Conservation (phyloP, 2,113 vertebrate species). For the Pterophyllum scalare region DNA sequence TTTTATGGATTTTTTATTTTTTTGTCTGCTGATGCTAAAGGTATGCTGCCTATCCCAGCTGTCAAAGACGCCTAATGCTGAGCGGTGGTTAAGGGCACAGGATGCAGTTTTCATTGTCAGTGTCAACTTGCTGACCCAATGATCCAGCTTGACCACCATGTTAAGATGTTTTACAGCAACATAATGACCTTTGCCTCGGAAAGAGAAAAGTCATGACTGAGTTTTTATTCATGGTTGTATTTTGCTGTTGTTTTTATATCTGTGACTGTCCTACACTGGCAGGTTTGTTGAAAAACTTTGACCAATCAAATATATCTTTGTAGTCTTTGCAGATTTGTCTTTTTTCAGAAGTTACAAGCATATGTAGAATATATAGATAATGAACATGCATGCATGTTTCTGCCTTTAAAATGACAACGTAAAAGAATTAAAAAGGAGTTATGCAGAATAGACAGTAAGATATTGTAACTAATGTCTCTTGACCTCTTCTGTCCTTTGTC, state of each 20-base stretch:
- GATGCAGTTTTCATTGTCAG: constrained; percentile 8
- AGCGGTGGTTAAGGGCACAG: background rate
- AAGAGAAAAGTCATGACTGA: background rate
- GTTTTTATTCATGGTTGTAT: background rate
- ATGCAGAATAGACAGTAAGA: background rate
- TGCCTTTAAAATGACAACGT: background rate
- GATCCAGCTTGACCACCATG: background rate
- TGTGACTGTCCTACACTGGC: background rate
- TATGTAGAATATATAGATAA: background rate
- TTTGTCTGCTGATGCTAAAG: background rate
- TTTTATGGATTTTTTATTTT: background rate
- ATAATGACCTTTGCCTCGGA: background rate
- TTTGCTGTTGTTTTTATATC: background rate
- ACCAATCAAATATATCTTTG: background rate
- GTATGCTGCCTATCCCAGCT: background rate
- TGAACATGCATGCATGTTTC: background rate
- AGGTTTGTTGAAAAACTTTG: background rate
- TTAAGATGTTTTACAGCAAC: constrained; percentile 2
- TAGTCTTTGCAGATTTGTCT: background rate
- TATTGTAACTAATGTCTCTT: background rate
- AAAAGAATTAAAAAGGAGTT: background rate
- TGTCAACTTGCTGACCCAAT: background rate
- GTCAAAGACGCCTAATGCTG: background rate
- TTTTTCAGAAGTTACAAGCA: background rate
- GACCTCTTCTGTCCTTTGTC: background rate